phyloP scores from a whole-genome alignment of 2,888 invertebrate genomes.

The Polymixis lichenea region DNA sequence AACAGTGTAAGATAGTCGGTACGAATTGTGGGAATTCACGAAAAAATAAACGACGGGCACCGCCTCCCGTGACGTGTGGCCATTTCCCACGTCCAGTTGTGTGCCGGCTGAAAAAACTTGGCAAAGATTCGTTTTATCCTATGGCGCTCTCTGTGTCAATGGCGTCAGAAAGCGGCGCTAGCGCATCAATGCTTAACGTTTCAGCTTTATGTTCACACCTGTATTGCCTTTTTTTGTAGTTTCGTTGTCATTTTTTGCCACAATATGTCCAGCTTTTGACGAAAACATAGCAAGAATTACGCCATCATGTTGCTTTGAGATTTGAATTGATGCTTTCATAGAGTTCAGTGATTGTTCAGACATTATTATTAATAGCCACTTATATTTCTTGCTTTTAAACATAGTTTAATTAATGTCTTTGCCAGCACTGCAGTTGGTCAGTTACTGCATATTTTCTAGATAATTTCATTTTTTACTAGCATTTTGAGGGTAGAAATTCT shows the following conservation, averaged over 20 bases:
- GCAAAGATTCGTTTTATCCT: conserved; percentile 80
- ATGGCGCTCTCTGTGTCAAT: conserved; percentile 80
- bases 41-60: conserved; percentile 57
- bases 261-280: conserved; percentile 43
- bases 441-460: conserved; percentile 9
- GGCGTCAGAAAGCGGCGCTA: conserved; percentile 75
- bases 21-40: conserved; percentile 32
- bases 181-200: conserved; percentile 52
- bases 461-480: neutral
- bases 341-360: conserved; percentile 32
- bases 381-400: conserved; percentile 24
- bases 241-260: conserved; percentile 16
- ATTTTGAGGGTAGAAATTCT: conserved; percentile 27
- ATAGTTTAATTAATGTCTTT: conserved; percentile 25
- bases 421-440: conserved; percentile 20
- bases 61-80: conserved; percentile 73
- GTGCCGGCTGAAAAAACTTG: conserved; percentile 83
- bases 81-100: conserved; percentile 77
- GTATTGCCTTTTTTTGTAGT: conserved; percentile 15
- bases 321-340: conserved; percentile 20
- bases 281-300: conserved; percentile 41
- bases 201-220: conserved; percentile 43
- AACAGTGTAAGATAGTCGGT: conserved; percentile 22
- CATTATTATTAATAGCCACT: conserved; percentile 33
- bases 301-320: conserved; percentile 37